Conservation (phyloP, 2,797 vertebrate genomes). For the Petrocephalus sullivani region DNA sequence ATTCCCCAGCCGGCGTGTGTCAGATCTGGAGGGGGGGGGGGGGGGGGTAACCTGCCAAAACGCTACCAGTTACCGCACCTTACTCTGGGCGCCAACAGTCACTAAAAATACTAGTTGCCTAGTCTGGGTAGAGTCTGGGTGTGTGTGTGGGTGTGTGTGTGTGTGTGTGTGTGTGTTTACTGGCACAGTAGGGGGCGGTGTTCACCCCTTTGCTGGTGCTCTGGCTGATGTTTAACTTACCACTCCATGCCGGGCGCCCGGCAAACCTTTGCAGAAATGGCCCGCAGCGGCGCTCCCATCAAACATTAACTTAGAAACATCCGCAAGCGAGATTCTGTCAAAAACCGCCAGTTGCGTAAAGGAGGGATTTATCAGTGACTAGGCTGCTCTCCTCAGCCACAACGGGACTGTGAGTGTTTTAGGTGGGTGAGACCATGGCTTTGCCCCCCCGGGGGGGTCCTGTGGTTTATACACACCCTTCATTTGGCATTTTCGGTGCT, state of each 20-base stretch:
- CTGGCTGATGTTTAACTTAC: constrained; percentile 35
- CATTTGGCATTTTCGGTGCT: neutral
- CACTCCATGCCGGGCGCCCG: constrained; percentile 13
- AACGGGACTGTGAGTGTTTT: neutral
- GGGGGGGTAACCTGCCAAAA: neutral
- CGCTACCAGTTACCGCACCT: neutral
- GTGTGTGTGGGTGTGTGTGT: neutral
- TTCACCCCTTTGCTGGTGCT: constrained; percentile 8
- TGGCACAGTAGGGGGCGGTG: neutral
- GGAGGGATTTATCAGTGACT: neutral
- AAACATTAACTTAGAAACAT: constrained; percentile 36
- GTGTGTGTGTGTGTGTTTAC: neutral
- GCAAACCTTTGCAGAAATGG: constrained; percentile 20
- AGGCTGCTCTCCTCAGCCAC: neutral
- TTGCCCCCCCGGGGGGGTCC: neutral
- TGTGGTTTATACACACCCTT: neutral
- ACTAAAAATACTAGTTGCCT: neutral
- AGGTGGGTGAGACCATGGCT: neutral
- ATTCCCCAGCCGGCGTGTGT: constrained; percentile 32
- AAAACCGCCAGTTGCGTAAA: neutral
- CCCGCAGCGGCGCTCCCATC: constrained; percentile 19
- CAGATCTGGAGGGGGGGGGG: neutral
- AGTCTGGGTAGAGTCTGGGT: neutral
- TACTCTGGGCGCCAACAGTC: no score
- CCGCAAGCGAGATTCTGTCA: neutral